Evolutionary conservation across 2,888 invertebrate genomes (phyloP).

Genomic region (Rhagophthalmus giganteus): DNA sequence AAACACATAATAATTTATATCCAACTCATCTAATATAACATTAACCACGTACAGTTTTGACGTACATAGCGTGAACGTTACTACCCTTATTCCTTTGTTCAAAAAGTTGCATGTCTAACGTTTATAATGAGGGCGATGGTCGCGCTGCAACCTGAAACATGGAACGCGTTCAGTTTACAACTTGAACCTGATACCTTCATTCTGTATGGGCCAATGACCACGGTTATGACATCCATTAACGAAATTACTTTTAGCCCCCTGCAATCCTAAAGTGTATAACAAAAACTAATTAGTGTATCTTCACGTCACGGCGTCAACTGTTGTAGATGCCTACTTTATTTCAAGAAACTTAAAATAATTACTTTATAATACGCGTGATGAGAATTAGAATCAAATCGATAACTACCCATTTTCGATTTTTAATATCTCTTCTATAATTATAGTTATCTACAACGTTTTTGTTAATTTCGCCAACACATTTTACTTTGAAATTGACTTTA

Average conservation of each 20-base stretch:
- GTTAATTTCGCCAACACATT: too few relatives aligned
- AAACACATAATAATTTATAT: slow-evolving; percentile 15
- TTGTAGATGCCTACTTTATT: too few relatives aligned
- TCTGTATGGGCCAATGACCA: slow-evolving; percentile 25
- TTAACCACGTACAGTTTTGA: slow-evolving; percentile 3
- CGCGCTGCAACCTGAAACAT: background rate
- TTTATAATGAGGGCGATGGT: slow-evolving; percentile 11
- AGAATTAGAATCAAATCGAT: too few relatives aligned
- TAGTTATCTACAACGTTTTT: too few relatives aligned
- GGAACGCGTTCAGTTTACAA: too few relatives aligned
- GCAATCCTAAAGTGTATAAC: too few relatives aligned
- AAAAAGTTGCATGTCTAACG: slow-evolving; percentile 23
- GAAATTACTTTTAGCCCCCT: slow-evolving; percentile 10
- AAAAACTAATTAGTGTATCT: too few relatives aligned
- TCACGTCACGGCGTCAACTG: too few relatives aligned
- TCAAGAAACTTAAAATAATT: too few relatives aligned
- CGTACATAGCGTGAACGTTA: slow-evolving; percentile 8
- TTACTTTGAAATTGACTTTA: background rate
- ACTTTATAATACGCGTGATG: too few relatives aligned
- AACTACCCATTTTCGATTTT: too few relatives aligned
- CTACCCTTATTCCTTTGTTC: slow-evolving; percentile 18
- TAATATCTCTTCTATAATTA: too few relatives aligned
- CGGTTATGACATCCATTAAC: slow-evolving; percentile 21
- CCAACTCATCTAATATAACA: slow-evolving; percentile 8
- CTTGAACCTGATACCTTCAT: slow-evolving; percentile 15